A percentile compares a stretch with the other conserved stretches of the same genome.
These are phyloP conservation scores for Cynopterus sphinx DNA, from an alignment of 2,797 vertebrate genomes.

Conservation along the genomic window DNA sequence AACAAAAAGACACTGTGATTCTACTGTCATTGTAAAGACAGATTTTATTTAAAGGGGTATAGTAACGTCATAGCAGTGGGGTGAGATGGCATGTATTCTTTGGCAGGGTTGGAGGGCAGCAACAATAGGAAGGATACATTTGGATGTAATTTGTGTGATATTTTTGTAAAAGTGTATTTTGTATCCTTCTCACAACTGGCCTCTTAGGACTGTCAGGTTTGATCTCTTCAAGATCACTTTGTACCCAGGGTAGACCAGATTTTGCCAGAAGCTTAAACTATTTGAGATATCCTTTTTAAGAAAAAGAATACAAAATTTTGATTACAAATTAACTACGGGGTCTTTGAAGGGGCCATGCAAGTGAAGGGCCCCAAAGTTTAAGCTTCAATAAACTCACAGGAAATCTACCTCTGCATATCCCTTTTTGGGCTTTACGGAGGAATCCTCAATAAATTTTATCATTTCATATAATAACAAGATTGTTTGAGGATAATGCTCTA, in stretches of 20 bases:
- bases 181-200: neutral
- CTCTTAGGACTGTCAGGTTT: constrained; percentile 3
- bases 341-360: neutral
- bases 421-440: constrained; percentile 48
- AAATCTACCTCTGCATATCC: neutral
- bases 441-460: constrained; percentile 40
- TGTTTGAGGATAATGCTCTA: constrained; percentile 63
- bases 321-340: constrained; percentile 32
- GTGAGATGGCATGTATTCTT: neutral
- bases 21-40: constrained; percentile 14
- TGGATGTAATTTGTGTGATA: neutral
- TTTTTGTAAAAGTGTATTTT: neutral
- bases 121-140: neutral
- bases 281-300: neutral
- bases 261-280: constrained; percentile 24
- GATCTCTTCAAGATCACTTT: constrained; percentile 2
- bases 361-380: constrained; percentile 25
- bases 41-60: constrained; percentile 4
- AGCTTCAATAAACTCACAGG: constrained; percentile 21
- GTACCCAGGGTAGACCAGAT: neutral
- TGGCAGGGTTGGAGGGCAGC: neutral
- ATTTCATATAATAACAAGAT: constrained; percentile 59
- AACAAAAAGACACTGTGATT: neutral
- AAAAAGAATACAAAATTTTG: constrained; percentile 18
- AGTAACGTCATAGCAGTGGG: neutral